A percentile compares a stretch with the other conserved stretches of the same genome.
Conservation (phyloP, 2,888 invertebrate species). For the Tetranychus piercei region DNA sequence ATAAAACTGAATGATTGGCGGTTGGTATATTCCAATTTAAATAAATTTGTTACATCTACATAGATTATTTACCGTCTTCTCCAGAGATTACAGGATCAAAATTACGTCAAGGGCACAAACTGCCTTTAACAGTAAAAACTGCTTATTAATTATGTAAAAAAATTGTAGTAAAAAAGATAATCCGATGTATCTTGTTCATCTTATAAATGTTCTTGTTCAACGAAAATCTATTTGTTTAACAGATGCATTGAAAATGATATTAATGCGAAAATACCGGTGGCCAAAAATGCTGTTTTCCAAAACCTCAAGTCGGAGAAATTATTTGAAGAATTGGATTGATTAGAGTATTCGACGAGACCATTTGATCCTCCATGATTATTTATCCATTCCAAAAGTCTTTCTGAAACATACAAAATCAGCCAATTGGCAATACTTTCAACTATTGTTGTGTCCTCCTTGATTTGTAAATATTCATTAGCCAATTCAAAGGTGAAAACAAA, state of each 20-base stretch:
- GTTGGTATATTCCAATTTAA: too few relatives aligned
- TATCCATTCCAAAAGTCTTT: conserved; percentile 4
- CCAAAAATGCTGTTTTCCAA: background rate
- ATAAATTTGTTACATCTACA: too few relatives aligned
- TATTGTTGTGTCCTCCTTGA: background rate
- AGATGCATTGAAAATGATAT: background rate
- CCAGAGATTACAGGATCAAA: too few relatives aligned
- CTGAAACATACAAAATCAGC: conserved; percentile 1
- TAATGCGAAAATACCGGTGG: background rate
- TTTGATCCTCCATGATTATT: conserved; percentile 1
- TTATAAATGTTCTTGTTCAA: background rate
- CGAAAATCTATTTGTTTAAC: background rate
- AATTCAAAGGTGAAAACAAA: conserved; percentile 10
- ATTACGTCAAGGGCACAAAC: too few relatives aligned
- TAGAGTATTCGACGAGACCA: conserved; percentile 6
- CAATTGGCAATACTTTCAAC: background rate
- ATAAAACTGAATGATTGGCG: too few relatives aligned
- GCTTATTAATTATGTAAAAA: background rate
- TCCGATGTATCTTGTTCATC: background rate
- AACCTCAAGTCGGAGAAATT: background rate
- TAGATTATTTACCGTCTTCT: too few relatives aligned
- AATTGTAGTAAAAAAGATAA: background rate
- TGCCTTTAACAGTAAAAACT: too few relatives aligned
- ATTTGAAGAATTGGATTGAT: background rate
- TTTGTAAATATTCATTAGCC: background rate